Evolutionary conservation across 2,113 vertebrate species (phyloP).

Genomic region (Harpagus bidentatus): DNA sequence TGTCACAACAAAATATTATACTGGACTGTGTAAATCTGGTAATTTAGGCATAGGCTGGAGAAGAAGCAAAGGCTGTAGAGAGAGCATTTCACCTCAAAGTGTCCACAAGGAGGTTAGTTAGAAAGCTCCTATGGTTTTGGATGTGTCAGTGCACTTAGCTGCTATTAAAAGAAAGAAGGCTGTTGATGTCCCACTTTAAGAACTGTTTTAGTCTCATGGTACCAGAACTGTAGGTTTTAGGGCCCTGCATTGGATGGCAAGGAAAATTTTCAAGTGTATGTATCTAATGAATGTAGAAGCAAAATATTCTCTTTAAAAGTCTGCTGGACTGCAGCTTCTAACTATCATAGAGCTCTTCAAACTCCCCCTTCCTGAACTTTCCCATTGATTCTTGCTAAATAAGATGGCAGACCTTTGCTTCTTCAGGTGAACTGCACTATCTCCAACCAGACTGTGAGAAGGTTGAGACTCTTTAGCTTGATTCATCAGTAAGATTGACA

Average conservation of each 20-base stretch:
- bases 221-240: not conserved
- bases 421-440: not conserved
- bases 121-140: not conserved
- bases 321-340: not conserved
- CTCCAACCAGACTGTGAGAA: not conserved
- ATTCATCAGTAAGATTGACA: not conserved
- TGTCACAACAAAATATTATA: not conserved
- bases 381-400: not conserved
- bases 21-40: not conserved
- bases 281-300: not conserved
- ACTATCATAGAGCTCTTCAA: not conserved
- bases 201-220: not conserved
- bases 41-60: not conserved
- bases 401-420: not conserved
- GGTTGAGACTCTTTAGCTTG: not conserved
- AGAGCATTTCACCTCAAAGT: not conserved
- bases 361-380: not conserved
- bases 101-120: not conserved
- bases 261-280: not conserved
- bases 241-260: not conserved
- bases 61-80: not conserved
- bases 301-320: not conserved
- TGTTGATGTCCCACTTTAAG: not conserved
- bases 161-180: not conserved
- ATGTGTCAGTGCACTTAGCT: not conserved